These are phyloP conservation scores for Chelidonichthys spinosus DNA, from an alignment of 2,797 vertebrate genomes.

Conservation along the genomic window DNA sequence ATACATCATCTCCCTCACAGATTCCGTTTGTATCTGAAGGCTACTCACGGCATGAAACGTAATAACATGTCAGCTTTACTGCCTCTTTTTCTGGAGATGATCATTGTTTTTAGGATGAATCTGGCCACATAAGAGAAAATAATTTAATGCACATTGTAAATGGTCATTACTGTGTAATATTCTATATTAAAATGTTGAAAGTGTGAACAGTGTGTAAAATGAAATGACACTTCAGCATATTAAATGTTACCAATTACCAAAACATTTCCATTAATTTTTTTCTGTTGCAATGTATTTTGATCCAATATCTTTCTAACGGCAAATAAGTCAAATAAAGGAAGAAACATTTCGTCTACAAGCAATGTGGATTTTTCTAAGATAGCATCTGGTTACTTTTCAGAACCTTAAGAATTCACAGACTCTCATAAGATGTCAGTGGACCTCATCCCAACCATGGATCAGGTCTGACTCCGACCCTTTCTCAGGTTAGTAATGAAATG, in stretches of 20 bases:
- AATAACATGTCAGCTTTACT: neutral
- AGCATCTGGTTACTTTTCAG: neutral
- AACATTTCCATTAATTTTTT: too few species aligned
- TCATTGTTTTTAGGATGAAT: neutral
- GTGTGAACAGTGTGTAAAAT: neutral
- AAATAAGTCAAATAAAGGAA: neutral
- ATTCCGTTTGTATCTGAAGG: slow-evolving; percentile 3
- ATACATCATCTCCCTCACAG: neutral
- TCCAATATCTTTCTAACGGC: neutral
- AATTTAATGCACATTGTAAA: neutral
- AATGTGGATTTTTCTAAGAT: neutral
- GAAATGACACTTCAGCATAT: neutral
- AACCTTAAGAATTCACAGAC: neutral
- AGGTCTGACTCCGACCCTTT: neutral
- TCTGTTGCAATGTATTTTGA: too few species aligned
- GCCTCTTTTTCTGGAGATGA: neutral
- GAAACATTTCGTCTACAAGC: neutral
- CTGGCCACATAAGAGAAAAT: slow-evolving; percentile 1
- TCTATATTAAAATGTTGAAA: neutral
- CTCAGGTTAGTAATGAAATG: neutral
- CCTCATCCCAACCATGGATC: neutral
- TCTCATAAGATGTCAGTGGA: neutral
- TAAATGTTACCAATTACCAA: neutral
- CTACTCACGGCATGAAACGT: neutral
- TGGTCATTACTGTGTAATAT: neutral